Percentiles rank a stretch among this genome's conserved stretches.
Conservation (phyloP, 2,888 invertebrate species). For the Hartigia nigra region DNA sequence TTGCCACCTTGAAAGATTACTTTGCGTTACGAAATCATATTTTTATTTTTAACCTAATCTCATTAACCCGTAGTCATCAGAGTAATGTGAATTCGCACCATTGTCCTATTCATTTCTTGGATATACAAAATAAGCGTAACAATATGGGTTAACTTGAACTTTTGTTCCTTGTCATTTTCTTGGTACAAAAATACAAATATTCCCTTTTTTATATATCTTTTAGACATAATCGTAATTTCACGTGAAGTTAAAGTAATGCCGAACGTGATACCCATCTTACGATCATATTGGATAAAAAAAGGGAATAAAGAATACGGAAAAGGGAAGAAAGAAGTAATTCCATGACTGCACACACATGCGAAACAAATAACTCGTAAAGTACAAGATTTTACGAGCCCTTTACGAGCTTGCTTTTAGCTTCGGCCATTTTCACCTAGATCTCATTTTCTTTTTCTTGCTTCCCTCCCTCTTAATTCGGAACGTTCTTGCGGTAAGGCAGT, state of each 20-base stretch:
- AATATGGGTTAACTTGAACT: too few species aligned
- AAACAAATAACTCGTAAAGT: neutral
- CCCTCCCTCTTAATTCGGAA: neutral
- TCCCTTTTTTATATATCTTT: too few species aligned
- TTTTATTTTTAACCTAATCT: neutral
- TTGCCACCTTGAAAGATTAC: neutral
- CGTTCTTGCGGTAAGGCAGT: neutral
- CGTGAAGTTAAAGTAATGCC: neutral
- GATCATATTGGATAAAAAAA: neutral
- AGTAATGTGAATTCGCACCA: neutral
- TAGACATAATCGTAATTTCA: too few species aligned
- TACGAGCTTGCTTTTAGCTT: neutral
- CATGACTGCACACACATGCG: neutral
- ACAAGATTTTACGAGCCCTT: neutral
- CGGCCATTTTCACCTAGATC: neutral
- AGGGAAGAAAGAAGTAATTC: neutral
- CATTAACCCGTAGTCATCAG: neutral
- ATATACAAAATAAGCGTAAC: too few species aligned
- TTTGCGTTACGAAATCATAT: neutral
- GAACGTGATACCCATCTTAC: neutral
- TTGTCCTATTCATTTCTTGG: neutral
- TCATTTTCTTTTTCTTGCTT: too few species aligned
- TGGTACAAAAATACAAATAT: too few species aligned
- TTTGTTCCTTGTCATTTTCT: too few species aligned
- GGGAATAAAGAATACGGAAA: neutral